Percentiles rank a stretch among this genome's conserved stretches.
Evolutionary conservation across 2,888 invertebrate genomes (phyloP).

Genomic region (Lasioglossum lativentre): DNA sequence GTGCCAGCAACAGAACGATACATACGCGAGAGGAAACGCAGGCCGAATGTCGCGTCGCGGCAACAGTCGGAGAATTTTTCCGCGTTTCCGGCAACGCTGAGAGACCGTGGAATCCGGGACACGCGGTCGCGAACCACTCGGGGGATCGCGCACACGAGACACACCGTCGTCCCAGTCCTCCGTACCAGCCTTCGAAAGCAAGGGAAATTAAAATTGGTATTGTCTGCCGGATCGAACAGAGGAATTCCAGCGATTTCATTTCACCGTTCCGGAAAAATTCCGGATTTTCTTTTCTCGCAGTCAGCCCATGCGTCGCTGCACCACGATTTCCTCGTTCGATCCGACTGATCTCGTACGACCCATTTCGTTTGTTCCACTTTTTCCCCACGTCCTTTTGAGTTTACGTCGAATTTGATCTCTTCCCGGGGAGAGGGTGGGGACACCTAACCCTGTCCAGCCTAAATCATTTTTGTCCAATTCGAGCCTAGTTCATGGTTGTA

Average conservation of each 20-base stretch:
- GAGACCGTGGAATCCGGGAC: constrained; percentile 5
- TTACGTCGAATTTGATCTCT: not conserved
- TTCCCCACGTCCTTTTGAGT: not conserved
- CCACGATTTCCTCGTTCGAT: not conserved
- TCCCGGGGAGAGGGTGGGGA: not conserved
- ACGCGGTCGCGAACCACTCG: not conserved
- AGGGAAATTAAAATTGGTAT: constrained; percentile 45
- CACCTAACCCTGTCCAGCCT: not conserved
- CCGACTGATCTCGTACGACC: not conserved
- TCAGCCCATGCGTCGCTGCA: not conserved
- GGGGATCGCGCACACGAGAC: not conserved
- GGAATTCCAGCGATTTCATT: constrained; percentile 45
- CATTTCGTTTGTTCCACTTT: not conserved
- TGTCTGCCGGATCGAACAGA: not conserved
- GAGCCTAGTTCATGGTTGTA: too few relatives aligned
- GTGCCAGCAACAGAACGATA: not conserved
- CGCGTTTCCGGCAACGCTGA: not conserved
- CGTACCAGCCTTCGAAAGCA: not conserved
- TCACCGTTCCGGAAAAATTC: not conserved
- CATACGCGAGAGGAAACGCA: not conserved
- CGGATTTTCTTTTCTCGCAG: not conserved
- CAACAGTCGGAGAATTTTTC: constrained; percentile 5
- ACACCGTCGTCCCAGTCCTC: not conserved
- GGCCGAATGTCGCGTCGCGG: not conserved
- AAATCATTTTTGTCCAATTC: not conserved